A percentile compares a stretch with the other conserved stretches of the same genome.
These are phyloP conservation scores for Buphagus erythrorhynchus DNA, from an alignment of 2,797 vertebrate species.

Conservation along the genomic window DNA sequence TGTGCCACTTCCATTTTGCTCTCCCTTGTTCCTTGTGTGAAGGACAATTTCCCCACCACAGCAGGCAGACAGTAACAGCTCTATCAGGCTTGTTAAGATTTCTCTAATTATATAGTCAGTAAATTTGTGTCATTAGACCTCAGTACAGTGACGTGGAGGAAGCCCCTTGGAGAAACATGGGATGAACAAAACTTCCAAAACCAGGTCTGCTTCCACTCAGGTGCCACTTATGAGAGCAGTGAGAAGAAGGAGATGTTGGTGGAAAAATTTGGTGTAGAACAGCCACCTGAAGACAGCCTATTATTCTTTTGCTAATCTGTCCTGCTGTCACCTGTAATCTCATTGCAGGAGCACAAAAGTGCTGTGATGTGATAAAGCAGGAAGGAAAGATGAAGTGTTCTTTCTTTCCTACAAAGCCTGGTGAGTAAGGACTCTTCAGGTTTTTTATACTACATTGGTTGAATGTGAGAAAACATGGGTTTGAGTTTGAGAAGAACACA, in stretches of 20 bases:
- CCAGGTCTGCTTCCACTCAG: not conserved
- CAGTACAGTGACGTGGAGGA: not conserved
- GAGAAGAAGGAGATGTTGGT: not conserved
- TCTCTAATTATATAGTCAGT: not conserved
- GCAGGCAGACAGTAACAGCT: not conserved
- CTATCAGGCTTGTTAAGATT: fast-evolving
- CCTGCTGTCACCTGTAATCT: not conserved
- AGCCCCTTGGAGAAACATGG: not conserved
- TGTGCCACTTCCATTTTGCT: not conserved
- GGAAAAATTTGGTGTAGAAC: not conserved
- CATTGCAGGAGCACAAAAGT: not conserved
- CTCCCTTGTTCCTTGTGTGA: not conserved
- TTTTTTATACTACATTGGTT: not conserved
- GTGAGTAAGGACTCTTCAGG: not conserved
- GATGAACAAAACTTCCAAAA: not conserved
- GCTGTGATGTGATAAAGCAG: not conserved
- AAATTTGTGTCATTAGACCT: not conserved
- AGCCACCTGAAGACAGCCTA: not conserved
- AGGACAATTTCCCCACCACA: not conserved
- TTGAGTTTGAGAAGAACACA: not conserved
- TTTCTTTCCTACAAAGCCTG: not conserved
- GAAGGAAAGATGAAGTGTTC: not conserved
- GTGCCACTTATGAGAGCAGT: not conserved
- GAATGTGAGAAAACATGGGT: not conserved
- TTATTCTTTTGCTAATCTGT: not conserved